Evolutionary conservation across 2,888 invertebrate genomes (phyloP).

Genomic region (Conomelus anceps): DNA sequence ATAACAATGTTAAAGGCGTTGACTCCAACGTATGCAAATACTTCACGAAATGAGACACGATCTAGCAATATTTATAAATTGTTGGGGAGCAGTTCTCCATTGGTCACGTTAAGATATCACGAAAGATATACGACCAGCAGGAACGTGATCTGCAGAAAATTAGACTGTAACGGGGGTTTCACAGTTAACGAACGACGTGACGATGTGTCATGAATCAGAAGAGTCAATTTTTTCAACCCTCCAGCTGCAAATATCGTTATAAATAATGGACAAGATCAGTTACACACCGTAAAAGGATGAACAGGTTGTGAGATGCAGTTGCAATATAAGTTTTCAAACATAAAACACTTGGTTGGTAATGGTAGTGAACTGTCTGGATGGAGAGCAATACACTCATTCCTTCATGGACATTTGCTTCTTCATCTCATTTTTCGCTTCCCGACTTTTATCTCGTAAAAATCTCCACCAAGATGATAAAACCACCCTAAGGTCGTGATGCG

Average conservation of each 20-base stretch:
- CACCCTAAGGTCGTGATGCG: neutral
- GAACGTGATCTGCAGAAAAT: neutral
- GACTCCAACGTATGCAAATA: neutral
- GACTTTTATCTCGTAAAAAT: neutral
- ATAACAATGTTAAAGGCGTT: neutral
- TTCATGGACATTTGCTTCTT: neutral
- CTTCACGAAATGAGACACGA: neutral
- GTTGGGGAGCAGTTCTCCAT: neutral
- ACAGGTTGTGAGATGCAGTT: neutral
- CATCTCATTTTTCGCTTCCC: neutral
- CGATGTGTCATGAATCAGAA: neutral
- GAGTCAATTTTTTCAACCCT: neutral
- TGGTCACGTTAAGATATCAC: neutral
- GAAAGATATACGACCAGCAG: neutral
- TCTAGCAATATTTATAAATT: neutral
- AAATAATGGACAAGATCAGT: neutral
- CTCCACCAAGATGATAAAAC: neutral
- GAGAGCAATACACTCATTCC: neutral
- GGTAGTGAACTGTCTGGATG: neutral
- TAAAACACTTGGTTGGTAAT: neutral
- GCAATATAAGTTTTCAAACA: neutral
- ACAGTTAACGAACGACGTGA: neutral
- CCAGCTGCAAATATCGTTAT: neutral
- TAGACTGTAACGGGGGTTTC: neutral
- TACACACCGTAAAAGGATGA: neutral